Percentiles rank a stretch among this genome's conserved stretches.
These are phyloP conservation scores for Phenganax marumi DNA, from an alignment of 92 coral and sea anemone species.

Conservation along the genomic window DNA sequence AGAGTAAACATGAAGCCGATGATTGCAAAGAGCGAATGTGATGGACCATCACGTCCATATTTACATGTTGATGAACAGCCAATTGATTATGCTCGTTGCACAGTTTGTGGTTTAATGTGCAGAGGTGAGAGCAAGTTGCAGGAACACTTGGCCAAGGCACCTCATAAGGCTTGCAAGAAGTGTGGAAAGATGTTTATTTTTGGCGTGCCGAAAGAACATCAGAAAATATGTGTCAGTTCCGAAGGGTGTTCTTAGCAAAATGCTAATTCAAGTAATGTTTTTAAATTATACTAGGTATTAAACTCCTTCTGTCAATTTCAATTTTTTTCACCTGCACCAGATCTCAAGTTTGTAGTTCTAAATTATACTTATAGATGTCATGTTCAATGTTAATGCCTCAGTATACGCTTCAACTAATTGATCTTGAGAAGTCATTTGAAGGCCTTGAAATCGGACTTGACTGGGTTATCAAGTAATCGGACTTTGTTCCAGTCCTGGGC, in stretches of 20 bases:
- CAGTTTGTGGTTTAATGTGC: slow-evolving; percentile 31
- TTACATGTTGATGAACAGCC: not conserved
- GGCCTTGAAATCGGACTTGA: too few species aligned
- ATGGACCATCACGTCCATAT: not conserved
- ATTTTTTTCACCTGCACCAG: too few species aligned
- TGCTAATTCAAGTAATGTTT: not conserved
- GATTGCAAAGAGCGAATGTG: slow-evolving; percentile 26
- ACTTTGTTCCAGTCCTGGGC: too few species aligned
- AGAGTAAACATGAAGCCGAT: not conserved
- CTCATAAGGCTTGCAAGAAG: slow-evolving; percentile 60
- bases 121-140: slow-evolving; percentile 48
- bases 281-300: too few species aligned
- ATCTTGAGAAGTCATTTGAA: too few species aligned
- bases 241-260: not conserved
- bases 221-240: slow-evolving; percentile 33
- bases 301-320: too few species aligned
- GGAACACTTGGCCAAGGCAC: slow-evolving; percentile 54
- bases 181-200: slow-evolving; percentile 65
- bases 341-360: too few species aligned
- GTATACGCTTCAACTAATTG: too few species aligned
- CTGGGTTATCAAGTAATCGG: too few species aligned
- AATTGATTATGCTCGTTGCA: slow-evolving; percentile 1
- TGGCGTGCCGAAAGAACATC: slow-evolving; percentile 63
- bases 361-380: too few species aligned
- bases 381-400: too few species aligned